Evolutionary conservation across 2,797 vertebrate species (phyloP).

Genomic region (Ambastaia sidthimunki): DNA sequence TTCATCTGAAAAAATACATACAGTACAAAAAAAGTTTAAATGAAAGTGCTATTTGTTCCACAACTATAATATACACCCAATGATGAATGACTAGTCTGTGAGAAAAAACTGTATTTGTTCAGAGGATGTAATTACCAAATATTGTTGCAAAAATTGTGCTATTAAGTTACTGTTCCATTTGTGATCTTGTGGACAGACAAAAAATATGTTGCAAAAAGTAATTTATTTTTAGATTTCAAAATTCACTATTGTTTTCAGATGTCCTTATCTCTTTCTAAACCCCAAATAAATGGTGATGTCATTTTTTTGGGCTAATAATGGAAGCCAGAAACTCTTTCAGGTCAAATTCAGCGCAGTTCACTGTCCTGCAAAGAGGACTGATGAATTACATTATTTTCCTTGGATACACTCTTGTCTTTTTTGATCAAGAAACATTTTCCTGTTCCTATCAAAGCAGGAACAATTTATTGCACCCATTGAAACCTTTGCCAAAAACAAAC

Average conservation of each 20-base stretch:
- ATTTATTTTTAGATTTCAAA: not conserved
- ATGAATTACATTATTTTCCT: constrained; percentile 32
- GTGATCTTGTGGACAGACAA: too few species aligned
- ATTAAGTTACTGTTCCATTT: too few species aligned
- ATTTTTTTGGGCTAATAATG: not conserved
- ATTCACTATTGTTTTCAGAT: not conserved
- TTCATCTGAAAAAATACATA: too few species aligned
- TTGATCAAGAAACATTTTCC: constrained; percentile 39
- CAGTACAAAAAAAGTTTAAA: too few species aligned
- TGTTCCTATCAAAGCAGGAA: constrained; percentile 33
- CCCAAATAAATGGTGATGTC: constrained; percentile 14
- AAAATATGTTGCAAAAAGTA: not conserved
- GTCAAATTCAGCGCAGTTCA: not conserved
- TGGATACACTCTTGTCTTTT: constrained; percentile 37
- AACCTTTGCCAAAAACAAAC: constrained; percentile 35
- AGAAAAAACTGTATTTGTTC: too few species aligned
- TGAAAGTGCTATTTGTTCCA: too few species aligned
- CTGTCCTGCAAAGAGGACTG: not conserved
- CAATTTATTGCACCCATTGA: constrained; percentile 23
- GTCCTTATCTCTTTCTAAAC: not conserved
- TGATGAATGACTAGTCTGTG: too few species aligned
- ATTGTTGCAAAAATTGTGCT: too few species aligned
- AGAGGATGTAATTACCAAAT: too few species aligned
- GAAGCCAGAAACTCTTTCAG: not conserved
- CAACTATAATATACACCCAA: too few species aligned